Evolutionary conservation across 2,113 vertebrate species (phyloP).

Genomic region (Grammomys surdaster): DNA sequence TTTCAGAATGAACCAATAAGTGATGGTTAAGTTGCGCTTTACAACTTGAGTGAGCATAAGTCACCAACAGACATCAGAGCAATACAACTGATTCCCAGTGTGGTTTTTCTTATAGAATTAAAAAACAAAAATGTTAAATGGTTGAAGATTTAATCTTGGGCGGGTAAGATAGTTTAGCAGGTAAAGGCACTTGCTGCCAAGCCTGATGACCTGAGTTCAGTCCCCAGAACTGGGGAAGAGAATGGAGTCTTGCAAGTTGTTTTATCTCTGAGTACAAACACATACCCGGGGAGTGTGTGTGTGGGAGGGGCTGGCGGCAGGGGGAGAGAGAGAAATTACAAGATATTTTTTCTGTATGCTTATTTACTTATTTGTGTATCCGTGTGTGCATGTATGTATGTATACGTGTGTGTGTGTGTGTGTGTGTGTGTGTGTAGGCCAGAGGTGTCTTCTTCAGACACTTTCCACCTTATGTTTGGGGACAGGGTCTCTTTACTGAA

Average conservation of each 20-base stretch:
- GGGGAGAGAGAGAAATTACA: not conserved
- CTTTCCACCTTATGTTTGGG: not conserved
- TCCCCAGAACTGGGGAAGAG: not conserved
- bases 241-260: not conserved
- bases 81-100: not conserved
- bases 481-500: not conserved
- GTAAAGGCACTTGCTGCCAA: not conserved
- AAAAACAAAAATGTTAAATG: conserved; percentile 2
- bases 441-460: not conserved
- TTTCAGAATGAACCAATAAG: not conserved
- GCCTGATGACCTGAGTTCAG: not conserved
- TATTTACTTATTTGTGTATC: not conserved
- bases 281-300: not conserved
- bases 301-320: rapidly evolving
- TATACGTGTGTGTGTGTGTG: not conserved
- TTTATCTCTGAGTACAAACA: not conserved
- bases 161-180: not conserved
- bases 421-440: too few relatives aligned
- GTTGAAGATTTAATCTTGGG: not conserved
- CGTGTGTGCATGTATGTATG: not conserved
- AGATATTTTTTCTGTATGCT: not conserved
- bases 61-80: not conserved
- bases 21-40: not conserved
- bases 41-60: not conserved
- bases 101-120: not conserved